Evolutionary conservation across 1,140 invertebrate species (phyloP).

Genomic region (Riptortus pedestris): DNA sequence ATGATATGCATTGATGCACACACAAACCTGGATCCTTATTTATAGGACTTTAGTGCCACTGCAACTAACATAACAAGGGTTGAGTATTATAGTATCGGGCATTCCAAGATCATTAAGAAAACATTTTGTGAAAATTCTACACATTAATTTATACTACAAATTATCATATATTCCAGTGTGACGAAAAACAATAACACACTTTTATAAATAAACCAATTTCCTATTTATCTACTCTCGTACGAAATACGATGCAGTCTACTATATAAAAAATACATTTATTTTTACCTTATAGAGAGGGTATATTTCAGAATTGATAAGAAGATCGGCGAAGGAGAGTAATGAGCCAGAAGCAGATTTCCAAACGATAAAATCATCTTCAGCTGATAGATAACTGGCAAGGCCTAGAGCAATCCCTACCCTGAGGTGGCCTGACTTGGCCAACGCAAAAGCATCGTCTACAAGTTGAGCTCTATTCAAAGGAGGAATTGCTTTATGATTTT

Average conservation of each 20-base stretch:
- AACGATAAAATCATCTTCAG: not conserved
- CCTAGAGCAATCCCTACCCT: constrained; percentile 18
- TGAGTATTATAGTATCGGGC: no score
- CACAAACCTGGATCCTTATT: no score
- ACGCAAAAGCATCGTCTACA: constrained; percentile 69
- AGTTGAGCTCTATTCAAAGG: constrained; percentile 55
- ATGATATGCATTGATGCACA: no score
- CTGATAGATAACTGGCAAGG: constrained; percentile 1
- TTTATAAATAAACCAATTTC: no score
- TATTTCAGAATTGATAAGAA: not conserved
- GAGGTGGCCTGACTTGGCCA: constrained; percentile 45
- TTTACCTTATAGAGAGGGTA: not conserved
- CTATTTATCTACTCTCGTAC: no score
- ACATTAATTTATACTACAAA: no score
- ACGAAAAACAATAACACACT: no score
- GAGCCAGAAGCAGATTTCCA: not conserved
- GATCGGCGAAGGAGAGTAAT: not conserved
- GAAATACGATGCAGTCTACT: no score
- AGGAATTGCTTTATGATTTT: constrained; percentile 39
- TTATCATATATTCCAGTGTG: not conserved
- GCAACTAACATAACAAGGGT: no score
- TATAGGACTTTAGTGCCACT: no score
- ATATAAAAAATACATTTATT: no score
- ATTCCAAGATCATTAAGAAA: no score
- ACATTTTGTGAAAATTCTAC: not conserved